Conservation (phyloP, 2,888 invertebrate species). For the Athripsodes cinereus region DNA sequence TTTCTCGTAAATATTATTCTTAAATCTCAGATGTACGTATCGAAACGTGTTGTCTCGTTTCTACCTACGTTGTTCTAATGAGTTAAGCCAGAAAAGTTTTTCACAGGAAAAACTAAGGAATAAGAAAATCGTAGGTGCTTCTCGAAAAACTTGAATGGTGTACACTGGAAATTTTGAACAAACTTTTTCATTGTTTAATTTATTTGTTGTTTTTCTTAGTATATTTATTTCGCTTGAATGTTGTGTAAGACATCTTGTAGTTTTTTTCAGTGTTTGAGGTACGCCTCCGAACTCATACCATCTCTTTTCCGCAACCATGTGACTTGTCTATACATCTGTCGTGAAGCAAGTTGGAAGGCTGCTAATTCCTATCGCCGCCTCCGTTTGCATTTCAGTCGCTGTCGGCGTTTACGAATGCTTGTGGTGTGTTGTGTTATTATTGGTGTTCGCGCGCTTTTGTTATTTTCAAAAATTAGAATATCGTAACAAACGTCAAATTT, state of each 20-base stretch:
- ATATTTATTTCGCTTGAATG: neutral
- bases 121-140: too few species aligned
- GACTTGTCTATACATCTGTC: slow-evolving; percentile 24
- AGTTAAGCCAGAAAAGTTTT: slow-evolving; percentile 13
- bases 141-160: too few species aligned
- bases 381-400: slow-evolving; percentile 19
- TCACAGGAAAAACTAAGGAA: too few species aligned
- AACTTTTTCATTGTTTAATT: neutral
- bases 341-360: slow-evolving; percentile 22
- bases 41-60: slow-evolving; percentile 19
- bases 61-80: slow-evolving; percentile 10
- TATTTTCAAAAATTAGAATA: slow-evolving; percentile 9
- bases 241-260: neutral
- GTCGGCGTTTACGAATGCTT: slow-evolving; percentile 17
- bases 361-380: slow-evolving; percentile 23
- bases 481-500: slow-evolving; percentile 14
- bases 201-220: slow-evolving; percentile 6
- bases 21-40: slow-evolving; percentile 13
- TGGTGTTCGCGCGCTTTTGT: neutral
- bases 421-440: slow-evolving; percentile 10
- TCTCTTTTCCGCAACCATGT: slow-evolving; percentile 25
- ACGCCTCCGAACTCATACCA: slow-evolving; percentile 24
- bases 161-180: neutral
- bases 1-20: slow-evolving; percentile 23
- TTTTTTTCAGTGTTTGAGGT: slow-evolving; percentile 11